Base-by-base conservation (phyloP, 2,888 invertebrate genomes). In the Harpalus rufipes region DNA sequence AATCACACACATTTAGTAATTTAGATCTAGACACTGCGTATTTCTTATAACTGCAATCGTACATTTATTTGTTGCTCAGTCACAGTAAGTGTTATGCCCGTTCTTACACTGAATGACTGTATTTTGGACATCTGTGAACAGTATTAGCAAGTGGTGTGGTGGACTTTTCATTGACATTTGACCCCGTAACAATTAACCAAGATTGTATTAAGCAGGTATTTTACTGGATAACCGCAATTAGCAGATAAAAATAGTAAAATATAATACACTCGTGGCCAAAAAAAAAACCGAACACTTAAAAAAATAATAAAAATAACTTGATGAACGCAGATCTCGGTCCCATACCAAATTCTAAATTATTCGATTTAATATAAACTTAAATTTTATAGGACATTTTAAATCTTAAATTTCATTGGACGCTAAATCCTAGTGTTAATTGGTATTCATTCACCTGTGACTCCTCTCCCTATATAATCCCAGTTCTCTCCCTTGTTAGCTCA, bases 131-230 rank as follows among this genome's bases (percentile, higher is more conserved):
- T 84, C 84, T 84, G 84, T 63, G 78, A 84, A 78, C 25, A 76
- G 78, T 68, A 83, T 83, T 39, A 74, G 58, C 83, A 83, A 76
- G 59, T 83, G 83, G 84, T 51, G 56, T 84, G 84, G 51, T 84
- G 84, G 78, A 78, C 84, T 78, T 84, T 84, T 84, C 84, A 61
- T 84, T 84, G 63, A 84, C 84, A 51, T 84, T 65, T 84, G 84
- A 84, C 84, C 78, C 78, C 25, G 39, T 44, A 76, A 18, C 51
- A 84, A 84, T 84, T 84, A 84, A 63, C 51, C 65, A 78, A 84
- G 58, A 78, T 32, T 58, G 12, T 14, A 25, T 78, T 78, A 65
- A 63, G 76, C 84, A 84, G 84, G 84, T 84, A 84, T 41, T 84
- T 32, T 41, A 44, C 44, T 61, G 10, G 12, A 63, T 63, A 51